Evolutionary conservation across 2,888 invertebrate species (phyloP).

Genomic region (Hesperia comma): DNA sequence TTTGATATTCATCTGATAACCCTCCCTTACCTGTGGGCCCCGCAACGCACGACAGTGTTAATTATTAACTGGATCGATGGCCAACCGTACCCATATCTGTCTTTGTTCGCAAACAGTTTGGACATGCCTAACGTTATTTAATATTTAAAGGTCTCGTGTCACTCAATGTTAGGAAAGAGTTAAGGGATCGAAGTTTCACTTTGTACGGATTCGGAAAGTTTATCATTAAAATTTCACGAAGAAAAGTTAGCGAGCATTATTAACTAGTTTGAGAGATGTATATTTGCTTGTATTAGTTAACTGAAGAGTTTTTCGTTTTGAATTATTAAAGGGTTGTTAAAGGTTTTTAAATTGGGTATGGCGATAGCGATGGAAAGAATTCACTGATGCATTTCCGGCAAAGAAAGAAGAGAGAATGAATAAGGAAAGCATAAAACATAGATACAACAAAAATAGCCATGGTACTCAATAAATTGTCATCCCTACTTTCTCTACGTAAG

Average conservation of each 20-base stretch:
- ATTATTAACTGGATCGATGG: conserved; percentile 75
- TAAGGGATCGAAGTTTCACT: conserved; percentile 11
- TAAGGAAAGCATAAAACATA: background rate
- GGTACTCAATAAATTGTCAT: conserved; percentile 14
- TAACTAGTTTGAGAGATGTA: too few species aligned
- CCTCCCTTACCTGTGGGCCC: conserved; percentile 43
- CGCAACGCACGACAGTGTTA: conserved; percentile 53
- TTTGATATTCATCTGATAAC: conserved; percentile 26
- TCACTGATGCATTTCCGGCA: too few species aligned
- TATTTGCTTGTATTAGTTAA: too few species aligned
- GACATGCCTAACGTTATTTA: conserved; percentile 33
- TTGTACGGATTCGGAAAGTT: conserved; percentile 18
- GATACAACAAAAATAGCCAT: background rate
- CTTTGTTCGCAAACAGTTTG: conserved; percentile 41
- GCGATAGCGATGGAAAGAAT: too few species aligned
- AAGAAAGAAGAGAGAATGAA: too few species aligned
- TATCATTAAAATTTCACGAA: conserved; percentile 18
- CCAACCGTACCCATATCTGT: conserved; percentile 48
- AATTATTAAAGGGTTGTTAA: too few species aligned
- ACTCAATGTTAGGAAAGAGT: conserved; percentile 36
- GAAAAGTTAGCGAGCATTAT: background rate
- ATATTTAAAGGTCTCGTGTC: conserved; percentile 33
- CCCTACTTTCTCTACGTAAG: conserved; percentile 7
- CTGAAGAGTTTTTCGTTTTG: too few species aligned
- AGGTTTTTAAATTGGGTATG: too few species aligned